These are phyloP conservation scores for Trissoscelio sp. DNA, from an alignment of 2,888 invertebrate species.

Conservation along the genomic window DNA sequence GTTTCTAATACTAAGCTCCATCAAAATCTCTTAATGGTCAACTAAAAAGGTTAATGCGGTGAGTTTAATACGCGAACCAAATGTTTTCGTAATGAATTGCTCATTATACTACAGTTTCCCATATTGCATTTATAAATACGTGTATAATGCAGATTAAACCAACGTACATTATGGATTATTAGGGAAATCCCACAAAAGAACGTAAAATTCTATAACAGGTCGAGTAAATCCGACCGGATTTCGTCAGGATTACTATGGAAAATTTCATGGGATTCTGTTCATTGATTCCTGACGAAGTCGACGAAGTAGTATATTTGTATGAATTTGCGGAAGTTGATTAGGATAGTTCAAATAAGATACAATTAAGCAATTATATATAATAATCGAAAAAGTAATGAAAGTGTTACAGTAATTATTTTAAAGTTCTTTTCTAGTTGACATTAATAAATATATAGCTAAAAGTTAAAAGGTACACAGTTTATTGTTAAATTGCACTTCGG, in stretches of 20 bases:
- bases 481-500: no score
- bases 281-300: constrained; percentile 60
- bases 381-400: no score
- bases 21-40: no score
- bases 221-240: constrained; percentile 55
- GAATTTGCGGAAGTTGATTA: no score
- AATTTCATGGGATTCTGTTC: constrained; percentile 63
- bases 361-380: no score
- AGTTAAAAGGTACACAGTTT: no score
- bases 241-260: constrained; percentile 63
- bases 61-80: constrained; percentile 31
- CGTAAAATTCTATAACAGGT: constrained; percentile 65
- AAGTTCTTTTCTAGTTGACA: no score
- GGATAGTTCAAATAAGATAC: no score
- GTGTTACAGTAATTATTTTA: no score
- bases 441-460: no score
- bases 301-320: no score
- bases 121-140: constrained; percentile 55
- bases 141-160: constrained; percentile 56
- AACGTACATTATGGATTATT: constrained; percentile 61
- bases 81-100: constrained; percentile 56
- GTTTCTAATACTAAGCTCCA: no score
- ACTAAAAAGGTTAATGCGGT: constrained; percentile 47
- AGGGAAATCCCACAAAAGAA: constrained; percentile 66
- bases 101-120: constrained; percentile 57